Percentiles rank a stretch among this genome's conserved stretches.
These are phyloP conservation scores for Opisthocomus hoazin DNA, from an alignment of 2,113 vertebrate species.

Conservation along the genomic window DNA sequence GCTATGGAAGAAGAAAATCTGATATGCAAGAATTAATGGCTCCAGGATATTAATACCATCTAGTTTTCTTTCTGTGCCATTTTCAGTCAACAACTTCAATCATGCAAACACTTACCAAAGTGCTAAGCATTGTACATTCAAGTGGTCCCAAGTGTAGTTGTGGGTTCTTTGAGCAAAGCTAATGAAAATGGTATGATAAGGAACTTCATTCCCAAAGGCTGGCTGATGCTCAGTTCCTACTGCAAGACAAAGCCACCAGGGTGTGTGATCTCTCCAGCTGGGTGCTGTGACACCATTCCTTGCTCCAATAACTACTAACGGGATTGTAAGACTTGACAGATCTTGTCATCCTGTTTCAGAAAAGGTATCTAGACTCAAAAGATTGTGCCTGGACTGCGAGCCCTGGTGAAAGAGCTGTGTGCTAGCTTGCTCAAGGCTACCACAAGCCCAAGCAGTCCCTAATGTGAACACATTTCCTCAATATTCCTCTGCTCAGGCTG, in stretches of 20 bases:
- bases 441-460: accelerated
- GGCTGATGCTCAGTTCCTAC: neutral
- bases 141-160: neutral
- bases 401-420: neutral
- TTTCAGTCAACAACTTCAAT: neutral
- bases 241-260: accelerated
- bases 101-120: neutral
- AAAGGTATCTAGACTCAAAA: neutral
- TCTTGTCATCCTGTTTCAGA: neutral
- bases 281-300: neutral
- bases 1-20: neutral
- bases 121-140: neutral
- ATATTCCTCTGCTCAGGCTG: neutral
- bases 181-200: neutral
- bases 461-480: neutral
- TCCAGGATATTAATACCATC: neutral
- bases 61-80: neutral
- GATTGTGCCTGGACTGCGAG: neutral
- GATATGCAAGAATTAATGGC: neutral
- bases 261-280: neutral
- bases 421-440: neutral
- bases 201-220: neutral
- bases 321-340: neutral
- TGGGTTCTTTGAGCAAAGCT: neutral
- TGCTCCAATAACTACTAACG: neutral